phyloP scores from a whole-genome alignment of 2,888 invertebrate genomes.

The Smittia aterrima region DNA sequence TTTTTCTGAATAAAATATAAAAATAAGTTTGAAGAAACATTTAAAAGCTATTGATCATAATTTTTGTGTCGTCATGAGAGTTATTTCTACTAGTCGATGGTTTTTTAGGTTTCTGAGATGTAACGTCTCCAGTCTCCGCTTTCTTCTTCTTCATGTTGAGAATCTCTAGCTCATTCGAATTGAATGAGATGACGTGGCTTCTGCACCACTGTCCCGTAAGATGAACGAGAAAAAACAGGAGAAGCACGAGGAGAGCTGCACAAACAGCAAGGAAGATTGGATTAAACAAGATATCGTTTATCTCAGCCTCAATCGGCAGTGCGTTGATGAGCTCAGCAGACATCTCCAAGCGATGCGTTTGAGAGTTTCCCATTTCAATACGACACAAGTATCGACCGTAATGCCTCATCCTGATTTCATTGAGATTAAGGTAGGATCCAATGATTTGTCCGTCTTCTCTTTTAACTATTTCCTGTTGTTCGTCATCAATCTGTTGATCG shows the following conservation, averaged over 20 bases:
- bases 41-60: neutral
- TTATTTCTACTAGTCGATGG: neutral
- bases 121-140: neutral
- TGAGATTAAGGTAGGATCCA: conserved; percentile 67
- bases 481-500: conserved; percentile 42
- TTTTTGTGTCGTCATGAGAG: neutral
- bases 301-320: conserved; percentile 42
- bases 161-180: neutral
- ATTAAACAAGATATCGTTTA: conserved; percentile 9
- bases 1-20: no score
- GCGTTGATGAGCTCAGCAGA: conserved; percentile 46
- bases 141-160: neutral
- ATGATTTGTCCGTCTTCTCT: conserved; percentile 70
- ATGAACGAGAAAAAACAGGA: conserved; percentile 23
- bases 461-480: conserved; percentile 46
- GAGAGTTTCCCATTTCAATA: conserved; percentile 59
- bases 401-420: conserved; percentile 61
- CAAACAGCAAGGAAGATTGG: conserved; percentile 15
- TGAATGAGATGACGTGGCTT: neutral
- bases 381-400: conserved; percentile 71
- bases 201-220: neutral
- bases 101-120: neutral
- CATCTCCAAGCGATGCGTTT: conserved; percentile 53
- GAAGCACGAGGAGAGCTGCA: neutral
- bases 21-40: no score